Conservation (phyloP, 1,140 invertebrate genomes). For the Scylla paramamosain region DNA sequence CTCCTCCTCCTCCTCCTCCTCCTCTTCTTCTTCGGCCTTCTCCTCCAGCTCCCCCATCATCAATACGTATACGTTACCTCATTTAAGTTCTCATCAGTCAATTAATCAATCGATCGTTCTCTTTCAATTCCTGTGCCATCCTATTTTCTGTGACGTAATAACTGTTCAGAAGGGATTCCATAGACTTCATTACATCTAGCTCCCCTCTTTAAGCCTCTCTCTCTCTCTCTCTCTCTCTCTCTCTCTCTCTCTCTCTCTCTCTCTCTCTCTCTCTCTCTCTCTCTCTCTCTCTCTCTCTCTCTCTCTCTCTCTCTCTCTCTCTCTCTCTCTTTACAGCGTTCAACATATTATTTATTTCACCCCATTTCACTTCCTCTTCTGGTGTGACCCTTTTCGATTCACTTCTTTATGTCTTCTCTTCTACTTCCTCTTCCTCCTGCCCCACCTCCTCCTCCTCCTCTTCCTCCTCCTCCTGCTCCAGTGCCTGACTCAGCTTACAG, state of each 20-base stretch:
- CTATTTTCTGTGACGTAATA: neutral
- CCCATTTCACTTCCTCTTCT: neutral
- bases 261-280: conserved; percentile 26
- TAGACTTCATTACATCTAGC: conserved; percentile 5
- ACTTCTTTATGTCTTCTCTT: neutral
- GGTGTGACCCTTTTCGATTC: neutral
- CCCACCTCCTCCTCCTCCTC: conserved; percentile 35
- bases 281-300: conserved; percentile 15
- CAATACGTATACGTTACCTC: neutral
- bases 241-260: conserved; percentile 27
- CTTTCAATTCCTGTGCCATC: neutral
- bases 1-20: neutral
- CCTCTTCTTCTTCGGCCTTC: neutral
- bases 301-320: conserved; percentile 10
- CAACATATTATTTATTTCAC: neutral
- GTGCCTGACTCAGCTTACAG: conserved; percentile 10
- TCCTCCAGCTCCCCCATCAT: neutral
- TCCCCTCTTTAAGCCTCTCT: neutral
- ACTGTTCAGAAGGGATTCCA: neutral
- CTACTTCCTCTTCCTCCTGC: neutral
- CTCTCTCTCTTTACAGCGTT: neutral
- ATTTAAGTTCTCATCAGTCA: conserved; percentile 15
- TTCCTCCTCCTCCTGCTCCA: neutral
- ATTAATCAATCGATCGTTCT: neutral
- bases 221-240: conserved; percentile 10